These are phyloP conservation scores for Centruroides vittatus DNA, from an alignment of 1,140 invertebrate genomes.

Conservation along the genomic window DNA sequence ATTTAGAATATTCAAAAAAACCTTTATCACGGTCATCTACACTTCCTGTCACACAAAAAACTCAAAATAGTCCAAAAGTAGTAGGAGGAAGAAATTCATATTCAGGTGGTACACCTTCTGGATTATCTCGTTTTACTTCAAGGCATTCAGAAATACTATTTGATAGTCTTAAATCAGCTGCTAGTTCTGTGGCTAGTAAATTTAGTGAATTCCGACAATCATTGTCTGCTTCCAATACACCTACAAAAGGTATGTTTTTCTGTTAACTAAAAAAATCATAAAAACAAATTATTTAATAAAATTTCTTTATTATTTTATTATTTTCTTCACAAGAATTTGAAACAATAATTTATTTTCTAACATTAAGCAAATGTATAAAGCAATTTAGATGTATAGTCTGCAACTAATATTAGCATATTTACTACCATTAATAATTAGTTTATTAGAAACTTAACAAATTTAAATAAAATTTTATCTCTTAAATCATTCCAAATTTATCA, in stretches of 20 bases:
- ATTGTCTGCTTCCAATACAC: conserved; percentile 34
- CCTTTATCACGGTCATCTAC: conserved; percentile 14
- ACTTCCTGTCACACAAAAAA: conserved; percentile 6
- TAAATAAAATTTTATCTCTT: too few relatives aligned
- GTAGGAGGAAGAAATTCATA: not conserved
- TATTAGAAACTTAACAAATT: too few relatives aligned
- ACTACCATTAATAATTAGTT: too few relatives aligned
- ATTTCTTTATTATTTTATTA: too few relatives aligned
- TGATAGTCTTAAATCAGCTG: conserved; percentile 45
- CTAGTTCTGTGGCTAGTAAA: conserved; percentile 70
- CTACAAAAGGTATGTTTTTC: conserved; percentile 10
- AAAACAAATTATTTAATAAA: too few relatives aligned
- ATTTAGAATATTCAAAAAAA: not conserved
- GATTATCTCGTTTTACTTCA: conserved; percentile 41
- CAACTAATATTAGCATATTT: too few relatives aligned
- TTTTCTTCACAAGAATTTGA: too few relatives aligned
- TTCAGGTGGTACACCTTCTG: conserved; percentile 1
- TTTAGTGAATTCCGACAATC: conserved; percentile 86
- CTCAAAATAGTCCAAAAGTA: not conserved
- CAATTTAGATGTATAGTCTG: too few relatives aligned
- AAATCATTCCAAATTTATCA: too few relatives aligned
- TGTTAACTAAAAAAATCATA: not conserved
- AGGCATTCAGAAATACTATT: conserved; percentile 77
- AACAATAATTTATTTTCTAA: too few relatives aligned
- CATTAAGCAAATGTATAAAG: too few relatives aligned